Evolutionary conservation across 2,888 invertebrate genomes (phyloP), one percentile per base, ranked within the genome.

Genomic region (Andrena chrysosceles): DNA sequence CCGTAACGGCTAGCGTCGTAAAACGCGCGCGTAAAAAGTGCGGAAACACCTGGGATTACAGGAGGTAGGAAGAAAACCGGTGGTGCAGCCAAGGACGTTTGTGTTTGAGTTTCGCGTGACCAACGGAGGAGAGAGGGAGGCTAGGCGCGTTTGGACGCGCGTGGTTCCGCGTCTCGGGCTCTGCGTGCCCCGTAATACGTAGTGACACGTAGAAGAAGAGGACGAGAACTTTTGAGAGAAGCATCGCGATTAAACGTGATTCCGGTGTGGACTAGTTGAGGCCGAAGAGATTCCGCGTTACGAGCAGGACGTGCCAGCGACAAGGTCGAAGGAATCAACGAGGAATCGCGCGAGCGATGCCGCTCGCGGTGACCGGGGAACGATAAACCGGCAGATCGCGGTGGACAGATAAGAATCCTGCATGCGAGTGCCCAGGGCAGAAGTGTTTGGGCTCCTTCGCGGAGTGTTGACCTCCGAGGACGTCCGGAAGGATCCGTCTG

Each of bases 351-450:
- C 10, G 26, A 54, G 79, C 42, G 33, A 87, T 82, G 87, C 77
- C 79, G 81, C 29, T 54, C 29, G 16, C 29, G 33, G 62, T 60
- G 75, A 64, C 73, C 74, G 82, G 63, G 74, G 73, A 60, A 63
- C 86, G 85, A 81, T 88, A 88, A 81, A 62, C 48, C 16, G 16
- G 42, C 31, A 6, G 67, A 72, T 13, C 71, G 42, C 20, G 69
- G 26, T 33, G 31, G 71, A 68, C 62, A 16, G 20, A 74, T 70
- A 56, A 69, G 77, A 67, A 76, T 75, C 83, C 92, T 91, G 92
- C 89, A 93, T 93, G 93, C 92, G 92, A 90, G 91, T 92, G 68
- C 91, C 91, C 81, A 90, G 91, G 84, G 85, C 89, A 72, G 91
- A 92, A 80, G 82, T 91, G 77, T 89, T 90, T 86, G 91, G 90